A percentile compares a stretch with the other conserved stretches of the same genome.
These are phyloP conservation scores for Thera britannica DNA, from an alignment of 2,888 invertebrate genomes.

Conservation along the genomic window DNA sequence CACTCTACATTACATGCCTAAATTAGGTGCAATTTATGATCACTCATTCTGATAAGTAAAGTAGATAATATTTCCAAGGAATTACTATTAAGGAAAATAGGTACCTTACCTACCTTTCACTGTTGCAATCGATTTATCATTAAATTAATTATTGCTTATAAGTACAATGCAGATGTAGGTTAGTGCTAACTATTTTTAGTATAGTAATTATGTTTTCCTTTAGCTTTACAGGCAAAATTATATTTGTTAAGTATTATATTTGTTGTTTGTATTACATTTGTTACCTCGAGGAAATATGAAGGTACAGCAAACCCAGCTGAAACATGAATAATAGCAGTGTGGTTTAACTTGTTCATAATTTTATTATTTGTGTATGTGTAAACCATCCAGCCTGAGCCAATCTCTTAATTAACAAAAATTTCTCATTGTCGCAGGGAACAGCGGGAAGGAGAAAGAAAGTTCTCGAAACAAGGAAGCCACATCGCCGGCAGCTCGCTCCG, in stretches of 20 bases:
- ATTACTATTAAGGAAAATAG: not conserved
- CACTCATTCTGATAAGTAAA: too few species aligned
- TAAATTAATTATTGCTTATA: too few species aligned
- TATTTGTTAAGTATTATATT: not conserved
- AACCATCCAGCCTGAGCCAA: not conserved
- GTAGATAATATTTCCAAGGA: slow-evolving; percentile 28
- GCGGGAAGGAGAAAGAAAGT: slow-evolving; percentile 87
- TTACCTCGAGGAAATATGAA: not conserved
- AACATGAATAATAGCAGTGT: not conserved
- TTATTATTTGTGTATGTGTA: not conserved
- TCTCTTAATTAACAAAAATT: not conserved
- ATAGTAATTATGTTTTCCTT: not conserved
- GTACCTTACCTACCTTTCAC: not conserved
- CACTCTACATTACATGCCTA: too few species aligned
- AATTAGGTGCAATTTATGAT: too few species aligned
- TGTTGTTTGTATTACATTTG: too few species aligned
- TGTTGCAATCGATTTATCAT: not conserved
- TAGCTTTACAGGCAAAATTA: slow-evolving; percentile 5
- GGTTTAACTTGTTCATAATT: not conserved
- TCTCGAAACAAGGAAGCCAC: slow-evolving; percentile 89
- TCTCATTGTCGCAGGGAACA: slow-evolving; percentile 86
- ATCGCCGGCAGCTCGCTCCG: slow-evolving; percentile 88
- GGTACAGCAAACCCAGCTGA: not conserved
- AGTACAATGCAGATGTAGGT: not conserved
- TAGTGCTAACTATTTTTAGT: not conserved